Evolutionary conservation across 2,797 vertebrate genomes (phyloP), one percentile per base, ranked within the genome.

Genomic region (Gymnocypris eckloni): DNA sequence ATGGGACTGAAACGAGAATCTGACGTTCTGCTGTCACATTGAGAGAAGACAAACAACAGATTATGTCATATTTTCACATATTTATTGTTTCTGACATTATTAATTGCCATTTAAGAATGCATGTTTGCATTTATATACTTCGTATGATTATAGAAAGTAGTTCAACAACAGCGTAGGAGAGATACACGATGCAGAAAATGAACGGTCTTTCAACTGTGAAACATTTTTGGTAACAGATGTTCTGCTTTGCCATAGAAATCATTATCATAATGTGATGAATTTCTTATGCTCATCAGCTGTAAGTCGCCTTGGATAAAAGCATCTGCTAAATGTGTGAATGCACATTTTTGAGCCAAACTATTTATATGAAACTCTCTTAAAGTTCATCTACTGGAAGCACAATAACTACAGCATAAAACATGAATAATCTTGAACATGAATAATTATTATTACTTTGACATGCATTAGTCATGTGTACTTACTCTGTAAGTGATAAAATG

Each of bases 1-100:
- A 94, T 98, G 73, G 97, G 97, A 86, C 96, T 98, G 94, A 99
- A 98, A 94, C 93, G 98, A 90, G 98, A 97, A 71, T 97, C 97
- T 0, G 97, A 61, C 15, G 12, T 98, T 0, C 90, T 98, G 94
- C 98, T 98, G 92, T 96, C 98, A 90, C 96, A 98, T 93, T 98
- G 97, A 95, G 96, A 98, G 94, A 91, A 93, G 76, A 99, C 22
- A 98, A 93, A 59, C 7, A 16, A 75, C 20, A 8, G 11, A 9
- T 22, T 39, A 12, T 13, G n/a, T 52, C 18, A 13, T 15, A n/a
- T 28, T 59, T 16, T 2, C 11, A 59, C 11, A 59, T 41, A 52
- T 54, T 41, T 48, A 18, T 76, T 37, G 2, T 33, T 75, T 20
- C 16, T 1, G 45, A 33, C 8, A 33, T 1, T 33, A 20, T 50